Base-by-base conservation (phyloP, 2,888 invertebrate species). In the Parnassius orleans region DNA sequence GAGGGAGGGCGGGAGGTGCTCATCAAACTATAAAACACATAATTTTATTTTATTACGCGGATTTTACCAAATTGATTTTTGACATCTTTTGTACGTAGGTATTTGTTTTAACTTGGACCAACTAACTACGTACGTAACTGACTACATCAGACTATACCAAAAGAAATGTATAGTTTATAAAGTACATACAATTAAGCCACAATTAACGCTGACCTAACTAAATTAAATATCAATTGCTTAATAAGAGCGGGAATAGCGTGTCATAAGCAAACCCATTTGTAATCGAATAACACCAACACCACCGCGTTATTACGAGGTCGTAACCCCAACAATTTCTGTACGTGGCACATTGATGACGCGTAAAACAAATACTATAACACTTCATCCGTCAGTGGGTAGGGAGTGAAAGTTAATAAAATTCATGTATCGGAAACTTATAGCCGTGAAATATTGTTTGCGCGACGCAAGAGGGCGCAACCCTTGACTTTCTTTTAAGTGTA, bases 401-500 rank as follows among this genome's bases (percentile, higher is more conserved):
- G 86, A 76, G 86, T 75, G 79, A 84, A 84, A 89, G 81, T 90
- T 90, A 90, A 91, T 90, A 91, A 91, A 91, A 91, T 91, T 91
- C 90, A 91, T 91, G 90, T 91, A 87, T 91, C 84, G 91, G 90
- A 91, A 91, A 90, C 86, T 87, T 90, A 90, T 86, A 84, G 79
- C 83, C 84, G 86, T 87, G 78, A 89, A 87, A 88, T 87, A 87
- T 88, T 84, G 84, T 86, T 82, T 80, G 80, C 69, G 76, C 71
- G 71, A 64, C 59, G 65, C 57, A 61, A 65, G 79, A 82, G 87
- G 83, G 84, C 75, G 79, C 82, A 83, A 83, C 86, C 86, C 86
- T 81, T 76, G 71, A 73, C 70, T 74, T 79, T 79, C 78, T 82
- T 80, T 72, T 76, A 73, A 73, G 69, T 57, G 55, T 50, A 54